A percentile compares a stretch with the other conserved stretches of the same genome.
Conservation (phyloP, 1,140 invertebrate genomes). For the Drosophila melanogaster region Release_6_plus_ISO1_MT NT_033779.5:4844001-4844500, state of each 20-base stretch:
- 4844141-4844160: too few species aligned
- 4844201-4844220: conserved; percentile 91
- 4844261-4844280: conserved; percentile 91
- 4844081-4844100: conserved; percentile 93
- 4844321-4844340: conserved; percentile 67
- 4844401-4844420: conserved; percentile 53
- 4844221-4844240: conserved; percentile 95
- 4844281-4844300: conserved; percentile 86
- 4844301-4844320: conserved; percentile 85
- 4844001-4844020: conserved; percentile 79
- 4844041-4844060: conserved; percentile 82
- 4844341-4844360: conserved; percentile 61
- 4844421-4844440: conserved; percentile 80
- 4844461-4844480: conserved; percentile 83
- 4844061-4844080: conserved; percentile 82
- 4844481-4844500: conserved; percentile 78
- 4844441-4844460: conserved; percentile 81
- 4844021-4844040: conserved; percentile 71
- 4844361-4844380: conserved; percentile 59
- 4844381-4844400: conserved; percentile 57
- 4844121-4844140: background rate
- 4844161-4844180: conserved; percentile 91
- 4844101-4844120: conserved; percentile 91
- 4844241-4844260: conserved; percentile 92
- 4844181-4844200: conserved; percentile 93